A percentile compares a stretch with the other conserved stretches of the same genome.
These are phyloP conservation scores for Bhutanitis thaidina DNA, from an alignment of 2,888 invertebrate genomes.

Conservation along the genomic window DNA sequence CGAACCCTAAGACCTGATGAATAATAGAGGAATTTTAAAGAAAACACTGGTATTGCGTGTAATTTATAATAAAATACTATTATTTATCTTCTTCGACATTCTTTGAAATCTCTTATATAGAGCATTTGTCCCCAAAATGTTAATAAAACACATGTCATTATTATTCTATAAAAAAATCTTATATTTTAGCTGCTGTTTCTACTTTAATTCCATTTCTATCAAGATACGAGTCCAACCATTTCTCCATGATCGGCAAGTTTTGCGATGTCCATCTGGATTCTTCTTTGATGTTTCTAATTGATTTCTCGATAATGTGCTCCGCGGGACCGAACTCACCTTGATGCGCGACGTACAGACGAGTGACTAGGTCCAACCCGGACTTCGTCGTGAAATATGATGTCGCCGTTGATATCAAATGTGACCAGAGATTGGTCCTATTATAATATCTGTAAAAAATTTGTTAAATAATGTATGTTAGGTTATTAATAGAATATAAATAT, in stretches of 20 bases:
- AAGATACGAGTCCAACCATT: constrained; percentile 81
- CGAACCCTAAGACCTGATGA: too few species aligned
- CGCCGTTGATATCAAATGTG: constrained; percentile 85
- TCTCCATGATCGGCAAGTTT: constrained; percentile 86
- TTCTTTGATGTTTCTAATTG: constrained; percentile 85
- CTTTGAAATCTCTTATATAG: too few species aligned
- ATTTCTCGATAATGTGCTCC: constrained; percentile 86
- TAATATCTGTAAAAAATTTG: constrained; percentile 77
- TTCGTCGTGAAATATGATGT: constrained; percentile 88
- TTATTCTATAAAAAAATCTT: not conserved
- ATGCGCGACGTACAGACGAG: constrained; percentile 81
- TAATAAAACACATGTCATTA: too few species aligned
- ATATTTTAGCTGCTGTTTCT: constrained; percentile 27
- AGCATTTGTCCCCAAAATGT: too few species aligned
- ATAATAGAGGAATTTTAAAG: too few species aligned
- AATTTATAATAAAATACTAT: too few species aligned
- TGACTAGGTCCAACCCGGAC: constrained; percentile 85
- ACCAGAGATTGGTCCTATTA: constrained; percentile 87
- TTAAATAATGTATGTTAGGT: too few species aligned
- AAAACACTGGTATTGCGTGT: too few species aligned
- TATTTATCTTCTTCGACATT: too few species aligned
- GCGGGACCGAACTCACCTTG: constrained; percentile 86
- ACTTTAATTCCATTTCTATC: constrained; percentile 40
- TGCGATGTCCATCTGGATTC: constrained; percentile 88
- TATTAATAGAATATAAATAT: too few species aligned